A percentile compares a stretch with the other conserved stretches of the same genome.
Evolutionary conservation across 2,888 invertebrate genomes (phyloP).

Genomic region (Himalopsyche tibetana): DNA sequence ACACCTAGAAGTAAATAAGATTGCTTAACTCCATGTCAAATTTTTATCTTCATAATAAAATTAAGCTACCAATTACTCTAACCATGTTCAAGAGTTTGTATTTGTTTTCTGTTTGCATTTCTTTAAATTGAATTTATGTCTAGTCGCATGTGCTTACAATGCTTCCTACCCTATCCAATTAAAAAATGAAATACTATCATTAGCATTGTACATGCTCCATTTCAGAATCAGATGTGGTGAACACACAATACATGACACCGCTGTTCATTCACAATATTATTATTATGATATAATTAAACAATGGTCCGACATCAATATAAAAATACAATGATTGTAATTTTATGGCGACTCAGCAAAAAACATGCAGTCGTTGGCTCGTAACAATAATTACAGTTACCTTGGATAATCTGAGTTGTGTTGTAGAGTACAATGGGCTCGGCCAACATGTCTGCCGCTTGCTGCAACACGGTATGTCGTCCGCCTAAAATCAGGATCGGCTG

Average conservation of each 20-base stretch:
- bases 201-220: neutral
- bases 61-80: neutral
- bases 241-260: too few species aligned
- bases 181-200: neutral
- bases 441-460: conserved; percentile 82
- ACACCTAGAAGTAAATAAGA: conserved; percentile 78
- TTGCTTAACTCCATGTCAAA: neutral
- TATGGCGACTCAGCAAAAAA: neutral
- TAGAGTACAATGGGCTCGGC: conserved; percentile 83
- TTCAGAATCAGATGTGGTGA: too few species aligned
- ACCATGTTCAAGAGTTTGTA: too few species aligned
- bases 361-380: neutral
- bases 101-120: too few species aligned
- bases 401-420: conserved; percentile 70
- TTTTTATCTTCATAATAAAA: conserved; percentile 56
- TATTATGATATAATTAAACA: too few species aligned
- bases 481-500: conserved; percentile 84
- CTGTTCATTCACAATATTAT: too few species aligned
- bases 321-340: too few species aligned
- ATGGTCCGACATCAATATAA: too few species aligned
- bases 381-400: conserved; percentile 47
- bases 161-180: neutral
- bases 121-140: too few species aligned
- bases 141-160: too few species aligned
- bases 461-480: conserved; percentile 81